Conservation (phyloP, 2,797 vertebrate species). For the Sebastes alutus region DNA sequence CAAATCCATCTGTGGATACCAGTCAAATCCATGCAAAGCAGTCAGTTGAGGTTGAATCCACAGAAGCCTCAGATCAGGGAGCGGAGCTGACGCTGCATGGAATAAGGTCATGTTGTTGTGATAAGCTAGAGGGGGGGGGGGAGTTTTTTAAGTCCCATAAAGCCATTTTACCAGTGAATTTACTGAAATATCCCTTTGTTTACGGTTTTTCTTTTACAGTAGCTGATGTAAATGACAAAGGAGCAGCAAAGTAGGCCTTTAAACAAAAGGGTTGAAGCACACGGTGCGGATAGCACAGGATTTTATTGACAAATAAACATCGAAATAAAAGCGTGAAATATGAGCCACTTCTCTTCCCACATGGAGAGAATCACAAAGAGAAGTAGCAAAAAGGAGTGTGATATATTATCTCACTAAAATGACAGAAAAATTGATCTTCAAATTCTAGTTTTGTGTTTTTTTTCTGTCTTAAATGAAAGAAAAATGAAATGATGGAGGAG, state of each 20-base stretch:
- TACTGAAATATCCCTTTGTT: constrained; percentile 6
- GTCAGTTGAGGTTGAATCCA: constrained; percentile 37
- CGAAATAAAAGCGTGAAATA: constrained; percentile 36
- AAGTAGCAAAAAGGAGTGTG: background rate
- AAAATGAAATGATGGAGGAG: background rate
- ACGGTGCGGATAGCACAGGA: background rate
- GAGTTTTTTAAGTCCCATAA: background rate
- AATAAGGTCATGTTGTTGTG: constrained; percentile 44
- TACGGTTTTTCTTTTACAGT: background rate
- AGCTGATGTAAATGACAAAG: constrained; percentile 6
- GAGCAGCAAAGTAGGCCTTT: background rate
- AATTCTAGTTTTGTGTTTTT: background rate
- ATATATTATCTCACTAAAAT: constrained; percentile 15
- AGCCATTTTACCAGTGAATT: background rate
- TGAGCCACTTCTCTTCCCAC: constrained; percentile 2
- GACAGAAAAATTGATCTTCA: constrained; percentile 5
- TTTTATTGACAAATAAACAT: constrained; percentile 30
- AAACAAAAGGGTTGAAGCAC: background rate
- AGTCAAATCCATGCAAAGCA: constrained; percentile 76
- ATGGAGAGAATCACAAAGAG: background rate
- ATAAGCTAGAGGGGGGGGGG: background rate
- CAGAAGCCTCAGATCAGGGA: constrained; percentile 46
- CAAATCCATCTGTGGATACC: constrained; percentile 61
- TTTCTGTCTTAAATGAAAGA: background rate
- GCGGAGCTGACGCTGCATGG: constrained; percentile 3